phyloP scores from a whole-genome alignment of 2,797 vertebrate species.

The Rallus crepitans region DNA sequence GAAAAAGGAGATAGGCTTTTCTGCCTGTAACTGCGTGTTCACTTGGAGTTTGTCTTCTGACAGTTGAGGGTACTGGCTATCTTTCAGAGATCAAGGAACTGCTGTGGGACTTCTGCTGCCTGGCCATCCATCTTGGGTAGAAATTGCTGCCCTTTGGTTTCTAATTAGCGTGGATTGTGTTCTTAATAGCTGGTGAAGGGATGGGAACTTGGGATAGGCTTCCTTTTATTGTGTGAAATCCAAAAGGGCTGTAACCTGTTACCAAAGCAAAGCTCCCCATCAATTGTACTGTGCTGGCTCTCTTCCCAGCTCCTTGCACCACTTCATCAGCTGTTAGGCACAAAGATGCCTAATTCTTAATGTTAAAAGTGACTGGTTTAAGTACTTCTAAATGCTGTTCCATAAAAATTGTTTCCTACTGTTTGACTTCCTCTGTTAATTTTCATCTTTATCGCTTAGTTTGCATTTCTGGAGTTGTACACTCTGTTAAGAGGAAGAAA shows the following conservation, averaged over 20 bases:
- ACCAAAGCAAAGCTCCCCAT: constrained; percentile 58
- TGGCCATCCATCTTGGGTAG: not conserved
- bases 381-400: constrained; percentile 34
- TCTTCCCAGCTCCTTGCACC: constrained; percentile 38
- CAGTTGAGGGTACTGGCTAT: fast-evolving
- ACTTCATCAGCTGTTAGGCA: constrained; percentile 39
- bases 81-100: not conserved
- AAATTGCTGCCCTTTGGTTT: constrained; percentile 55
- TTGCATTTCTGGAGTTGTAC: constrained; percentile 41
- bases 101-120: not conserved
- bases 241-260: constrained; percentile 64
- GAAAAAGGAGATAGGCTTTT: not conserved
- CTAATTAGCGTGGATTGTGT: constrained; percentile 53
- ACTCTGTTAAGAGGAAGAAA: constrained; percentile 51
- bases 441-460: constrained; percentile 54
- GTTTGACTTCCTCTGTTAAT: constrained; percentile 48
- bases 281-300: constrained; percentile 41
- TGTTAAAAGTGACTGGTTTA: constrained; percentile 8
- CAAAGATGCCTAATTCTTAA: constrained; percentile 32
- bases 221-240: constrained; percentile 69
- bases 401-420: constrained; percentile 25
- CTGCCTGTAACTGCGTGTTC: not conserved
- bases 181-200: constrained; percentile 43
- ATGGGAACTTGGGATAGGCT: constrained; percentile 60
- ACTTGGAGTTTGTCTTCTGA: not conserved